Evolutionary conservation across 2,888 invertebrate species (phyloP), one percentile per base, ranked within the genome.

Genomic region (Nomada hirtipes): DNA sequence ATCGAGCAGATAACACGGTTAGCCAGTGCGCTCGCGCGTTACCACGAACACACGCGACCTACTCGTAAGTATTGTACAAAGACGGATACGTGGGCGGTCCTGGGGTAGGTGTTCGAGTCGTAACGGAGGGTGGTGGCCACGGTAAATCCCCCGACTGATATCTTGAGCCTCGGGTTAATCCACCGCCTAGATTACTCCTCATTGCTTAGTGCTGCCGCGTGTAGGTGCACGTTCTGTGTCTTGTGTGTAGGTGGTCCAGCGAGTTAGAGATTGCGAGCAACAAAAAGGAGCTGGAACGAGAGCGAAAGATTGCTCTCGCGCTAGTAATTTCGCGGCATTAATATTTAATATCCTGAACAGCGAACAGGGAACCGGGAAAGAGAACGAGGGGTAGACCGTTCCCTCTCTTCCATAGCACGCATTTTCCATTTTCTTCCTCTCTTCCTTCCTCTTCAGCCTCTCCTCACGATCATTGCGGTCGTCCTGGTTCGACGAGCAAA

Each of bases 241-340:
- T 57, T 15, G 57, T 67, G 71, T 76, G 60, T 74, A 78, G 63
- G 80, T 67, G 23, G 61, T 42, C 67, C 69, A 75, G 79, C 86
- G 89, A 88, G 88, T 89, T 88, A 86, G 89, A 91, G 91, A 91
- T 92, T 89, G 90, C 89, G 77, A 79, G 87, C 86, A 86, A 86
- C 86, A 86, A 90, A 89, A 89, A 90, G 86, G 86, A 88, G 82
- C 80, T 76, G 79, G 73, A 70, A 73, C 76, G 77, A 80, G 84
- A 82, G 84, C 82, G 86, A 85, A 88, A 88, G 88, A 91, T 88
- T 88, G 89, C 88, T 84, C 74, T 86, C 89, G 89, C 86, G 88
- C 90, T 89, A 90, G 92, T 93, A 92, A 93, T 93, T 93, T 93
- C 91, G 92, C 90, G 86, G 93, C 92, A 93, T 93, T 93, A 93